These are phyloP conservation scores for Triops longicaudatus DNA, from an alignment of 1,140 invertebrate genomes.

Conservation along the genomic window DNA sequence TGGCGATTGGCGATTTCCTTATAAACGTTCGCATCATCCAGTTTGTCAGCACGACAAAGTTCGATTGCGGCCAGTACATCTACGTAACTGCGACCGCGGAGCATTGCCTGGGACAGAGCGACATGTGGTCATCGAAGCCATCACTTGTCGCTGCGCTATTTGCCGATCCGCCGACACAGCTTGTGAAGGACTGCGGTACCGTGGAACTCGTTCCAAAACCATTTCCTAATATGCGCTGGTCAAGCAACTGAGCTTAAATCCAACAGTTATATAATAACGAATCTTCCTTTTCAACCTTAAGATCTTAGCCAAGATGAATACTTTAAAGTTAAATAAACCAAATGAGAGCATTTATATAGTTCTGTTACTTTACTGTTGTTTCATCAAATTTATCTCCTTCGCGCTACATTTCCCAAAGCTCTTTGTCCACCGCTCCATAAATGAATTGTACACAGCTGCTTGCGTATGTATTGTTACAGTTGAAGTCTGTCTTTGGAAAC, in stretches of 20 bases:
- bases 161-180: conserved; percentile 46
- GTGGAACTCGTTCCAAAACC: conserved; percentile 34
- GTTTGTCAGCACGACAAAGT: conserved; percentile 68
- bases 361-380: not conserved
- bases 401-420: not conserved
- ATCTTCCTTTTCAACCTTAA: conserved; percentile 30
- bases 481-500: not conserved
- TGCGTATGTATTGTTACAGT: not conserved
- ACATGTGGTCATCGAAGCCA: conserved; percentile 55
- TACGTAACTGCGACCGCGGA: conserved; percentile 55
- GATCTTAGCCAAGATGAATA: not conserved
- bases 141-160: conserved; percentile 49
- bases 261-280: conserved; percentile 28
- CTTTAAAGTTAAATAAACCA: conserved; percentile 16
- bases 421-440: not conserved
- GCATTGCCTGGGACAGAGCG: conserved; percentile 47
- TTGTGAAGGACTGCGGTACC: conserved; percentile 47
- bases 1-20: conserved; percentile 76
- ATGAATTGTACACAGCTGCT: not conserved
- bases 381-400: not conserved
- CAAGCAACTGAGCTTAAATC: not conserved
- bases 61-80: conserved; percentile 43
- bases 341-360: not conserved
- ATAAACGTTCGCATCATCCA: conserved; percentile 68
- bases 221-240: not conserved